A percentile compares a stretch with the other conserved stretches of the same genome.
Evolutionary conservation across 35 echinoderm and acorn worm genomes (phyloP).

Genomic region (Ophioderma brevispina): DNA sequence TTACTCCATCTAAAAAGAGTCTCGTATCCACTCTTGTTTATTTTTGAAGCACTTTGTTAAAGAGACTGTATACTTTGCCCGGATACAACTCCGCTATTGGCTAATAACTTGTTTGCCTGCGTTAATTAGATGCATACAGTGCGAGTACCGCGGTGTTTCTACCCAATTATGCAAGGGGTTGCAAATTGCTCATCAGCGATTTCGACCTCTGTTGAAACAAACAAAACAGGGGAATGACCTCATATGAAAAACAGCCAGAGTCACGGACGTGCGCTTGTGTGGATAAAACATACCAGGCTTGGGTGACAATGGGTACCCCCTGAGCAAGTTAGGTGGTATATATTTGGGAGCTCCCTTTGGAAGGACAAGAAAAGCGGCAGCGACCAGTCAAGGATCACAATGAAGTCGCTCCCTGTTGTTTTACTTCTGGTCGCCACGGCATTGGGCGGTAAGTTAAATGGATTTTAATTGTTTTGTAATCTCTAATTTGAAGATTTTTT

Average conservation of each 20-base stretch:
- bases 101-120: neutral
- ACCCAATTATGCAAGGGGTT: constrained; percentile 17
- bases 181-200: neutral
- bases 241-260: neutral
- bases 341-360: neutral
- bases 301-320: neutral
- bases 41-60: neutral
- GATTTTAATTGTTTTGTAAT: too few species aligned
- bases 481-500: too few species aligned
- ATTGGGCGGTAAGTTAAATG: constrained; percentile 26
- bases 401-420: neutral
- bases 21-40: neutral
- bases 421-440: constrained; percentile 32
- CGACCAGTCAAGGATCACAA: neutral
- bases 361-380: neutral
- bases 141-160: neutral
- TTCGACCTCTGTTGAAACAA: neutral
- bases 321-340: neutral
- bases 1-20: neutral
- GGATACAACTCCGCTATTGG: constrained; percentile 25
- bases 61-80: constrained; percentile 12
- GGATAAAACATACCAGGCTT: neutral
- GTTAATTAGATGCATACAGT: neutral
- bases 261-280: neutral
- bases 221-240: neutral